Evolutionary conservation across 2,888 invertebrate species (phyloP).

Genomic region (Periphyllus acericola): DNA sequence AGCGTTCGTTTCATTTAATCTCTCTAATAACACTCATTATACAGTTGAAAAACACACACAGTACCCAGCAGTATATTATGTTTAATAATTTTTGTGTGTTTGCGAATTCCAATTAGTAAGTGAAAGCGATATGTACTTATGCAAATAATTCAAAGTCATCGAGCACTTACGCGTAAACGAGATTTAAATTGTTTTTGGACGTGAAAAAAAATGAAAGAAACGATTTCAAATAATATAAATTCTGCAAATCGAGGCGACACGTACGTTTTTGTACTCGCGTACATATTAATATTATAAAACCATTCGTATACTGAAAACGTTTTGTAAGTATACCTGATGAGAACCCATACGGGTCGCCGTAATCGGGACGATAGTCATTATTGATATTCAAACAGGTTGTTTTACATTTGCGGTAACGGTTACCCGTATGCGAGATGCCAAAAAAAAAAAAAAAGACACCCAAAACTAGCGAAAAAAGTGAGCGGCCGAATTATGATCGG

Average conservation of each 20-base stretch:
- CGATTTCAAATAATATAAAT: no score
- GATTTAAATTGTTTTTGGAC: background rate
- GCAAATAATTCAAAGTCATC: background rate
- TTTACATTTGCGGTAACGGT: no score
- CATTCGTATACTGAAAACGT: background rate
- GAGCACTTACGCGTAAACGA: background rate
- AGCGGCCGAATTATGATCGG: no score
- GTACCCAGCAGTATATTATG: background rate
- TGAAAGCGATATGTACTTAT: background rate
- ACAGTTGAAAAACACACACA: background rate
- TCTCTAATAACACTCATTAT: background rate
- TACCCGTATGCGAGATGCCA: no score
- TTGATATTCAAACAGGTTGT: no score
- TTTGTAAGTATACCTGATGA: background rate
- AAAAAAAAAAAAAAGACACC: no score
- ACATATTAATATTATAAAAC: no score
- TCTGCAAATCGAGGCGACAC: no score
- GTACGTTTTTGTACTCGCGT: background rate
- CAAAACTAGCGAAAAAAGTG: no score
- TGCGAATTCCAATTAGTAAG: background rate
- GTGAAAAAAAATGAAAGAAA: no score
- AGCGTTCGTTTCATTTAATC: background rate
- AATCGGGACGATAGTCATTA: no score
- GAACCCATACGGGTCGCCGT: background rate
- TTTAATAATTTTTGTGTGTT: background rate